Evolutionary conservation across 2,797 vertebrate species (phyloP).

Genomic region (Sebastes matsubarae): DNA sequence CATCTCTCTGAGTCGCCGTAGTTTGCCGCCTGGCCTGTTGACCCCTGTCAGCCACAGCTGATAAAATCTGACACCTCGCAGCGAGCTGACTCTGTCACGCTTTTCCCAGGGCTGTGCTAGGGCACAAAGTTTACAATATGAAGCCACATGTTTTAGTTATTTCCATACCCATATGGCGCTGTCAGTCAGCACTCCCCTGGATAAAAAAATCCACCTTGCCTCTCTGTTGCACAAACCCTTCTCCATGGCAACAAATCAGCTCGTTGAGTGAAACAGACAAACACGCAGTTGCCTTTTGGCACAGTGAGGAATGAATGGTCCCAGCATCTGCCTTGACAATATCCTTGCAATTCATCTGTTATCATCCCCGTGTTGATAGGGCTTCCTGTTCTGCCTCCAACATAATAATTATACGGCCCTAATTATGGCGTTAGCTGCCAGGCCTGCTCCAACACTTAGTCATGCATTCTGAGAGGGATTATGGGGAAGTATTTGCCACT

Average conservation of each 20-base stretch:
- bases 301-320: conserved; percentile 19
- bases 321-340: conserved; percentile 47
- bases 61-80: conserved; percentile 57
- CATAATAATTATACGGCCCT: conserved; percentile 70
- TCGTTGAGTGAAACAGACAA: conserved; percentile 34
- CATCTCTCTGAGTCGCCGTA: conserved; percentile 9
- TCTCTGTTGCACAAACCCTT: conserved; percentile 21
- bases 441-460: conserved; percentile 61
- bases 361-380: conserved; percentile 48
- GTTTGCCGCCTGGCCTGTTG: conserved; percentile 25
- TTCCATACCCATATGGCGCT: conserved; percentile 50
- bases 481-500: conserved; percentile 59
- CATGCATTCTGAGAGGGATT: conserved; percentile 71
- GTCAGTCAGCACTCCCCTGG: conserved; percentile 40
- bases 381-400: conserved; percentile 68
- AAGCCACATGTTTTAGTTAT: conserved; percentile 43
- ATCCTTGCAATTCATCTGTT: conserved; percentile 61
- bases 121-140: conserved; percentile 1
- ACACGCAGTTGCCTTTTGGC: conserved; percentile 32
- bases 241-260: conserved; percentile 57
- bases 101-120: background rate
- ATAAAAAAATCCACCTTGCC: conserved; percentile 10
- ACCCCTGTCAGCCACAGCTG: conserved; percentile 58
- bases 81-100: background rate
- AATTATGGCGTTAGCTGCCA: conserved; percentile 61